Evolutionary conservation across 2,797 vertebrate species (phyloP), one percentile per base, ranked within the genome.

Genomic region (Phrynocephalus vlangalii): DNA sequence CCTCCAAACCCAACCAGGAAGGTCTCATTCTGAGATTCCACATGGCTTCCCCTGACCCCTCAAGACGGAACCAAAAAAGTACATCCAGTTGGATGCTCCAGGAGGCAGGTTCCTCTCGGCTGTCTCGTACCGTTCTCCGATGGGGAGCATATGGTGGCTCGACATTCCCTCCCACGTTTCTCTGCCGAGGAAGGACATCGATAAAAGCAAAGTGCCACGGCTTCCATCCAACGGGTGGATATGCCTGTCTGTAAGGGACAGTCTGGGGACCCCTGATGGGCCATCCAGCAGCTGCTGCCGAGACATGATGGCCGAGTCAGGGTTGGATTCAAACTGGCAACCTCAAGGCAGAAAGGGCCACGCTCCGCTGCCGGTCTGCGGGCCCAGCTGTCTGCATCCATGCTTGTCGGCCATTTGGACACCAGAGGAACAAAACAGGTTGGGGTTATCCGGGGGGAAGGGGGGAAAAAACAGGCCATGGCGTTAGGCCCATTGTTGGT

Each of bases 401-500:
- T 18, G 56, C 86, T 67, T 33, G 8, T 82, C 71, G 15, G 44
- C 67, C 79, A 38, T 82, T 87, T 82, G n/a, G 86, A n/a, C 67
- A 82, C 18, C 44, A 28, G 72, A 22, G 38, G 79, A 33, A 15
- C 7, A 2, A 16, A 67, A 63, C 38, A 52, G 52, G 38, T 71
- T 7, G 3, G 2, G 15, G 3, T 44, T 30, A 26, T 9, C 33
- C 26, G 16, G 60, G 44, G 66, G 33, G 11, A 79, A 52, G n/a
- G n/a, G 13, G 7, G 6, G 0, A 7, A 56, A 11, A 10, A 10
- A 56, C 72, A 20, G n/a, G 77, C 9, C 1, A 52, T 76, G 44
- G 63, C 52, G 15, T 20, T 87, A 52, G 82, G 60, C 33, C 60
- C 76, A 67, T 44, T 68, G 44, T 56, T 81, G 2, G 22, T 18